Evolutionary conservation across 1,140 invertebrate genomes (phyloP), one percentile per base, ranked within the genome.

Genomic region (Drosophila murphyi): DNA sequence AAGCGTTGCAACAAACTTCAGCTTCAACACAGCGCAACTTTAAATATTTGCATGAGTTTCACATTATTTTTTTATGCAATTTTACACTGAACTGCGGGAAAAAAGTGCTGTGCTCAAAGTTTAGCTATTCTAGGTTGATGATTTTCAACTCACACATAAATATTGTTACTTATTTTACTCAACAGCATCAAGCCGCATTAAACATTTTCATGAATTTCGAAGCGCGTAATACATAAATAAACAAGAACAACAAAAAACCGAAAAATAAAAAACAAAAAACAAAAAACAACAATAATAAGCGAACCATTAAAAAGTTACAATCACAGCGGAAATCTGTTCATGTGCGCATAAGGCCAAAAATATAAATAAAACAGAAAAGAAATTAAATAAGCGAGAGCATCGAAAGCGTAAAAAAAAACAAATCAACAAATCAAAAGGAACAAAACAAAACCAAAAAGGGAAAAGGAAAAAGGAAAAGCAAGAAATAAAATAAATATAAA

Each of bases 281-380:
- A 12, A 61, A 52, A 1, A 62, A 59, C 7, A 55, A 62, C 29
- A 64, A 70, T 52, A 48, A 41, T 60, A 64, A 54, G 5, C 4
- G 52, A 77, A 67, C 60, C 85, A 83, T 88, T 89, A 78, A 85
- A 59, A 72, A 75, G 70, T 64, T 75, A 75, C 73, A 88, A 80
- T 83, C 76, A 81, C 73, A 50, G 73, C 55, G 4, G 29, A 64
- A 68, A 73, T 69, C 56, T 68, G 71, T 73, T 60, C 39, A 29
- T 64, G 43, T 41, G 52, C 55, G 43, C 43, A 20, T 31, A 31
- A 64, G 54, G 10, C 39, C 39, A 56, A 47, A 39, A 55, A 59
- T 4, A 59, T 45, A 60, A 60, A 61, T 39, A 41, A 41, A 54
- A 62, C 45, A 12, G 32, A 61, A 48, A 71, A 50, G 69, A 83